Evolutionary conservation across 2,888 invertebrate genomes (phyloP), one percentile per base, ranked within the genome.

Genomic region (Drosophila multiciliata): DNA sequence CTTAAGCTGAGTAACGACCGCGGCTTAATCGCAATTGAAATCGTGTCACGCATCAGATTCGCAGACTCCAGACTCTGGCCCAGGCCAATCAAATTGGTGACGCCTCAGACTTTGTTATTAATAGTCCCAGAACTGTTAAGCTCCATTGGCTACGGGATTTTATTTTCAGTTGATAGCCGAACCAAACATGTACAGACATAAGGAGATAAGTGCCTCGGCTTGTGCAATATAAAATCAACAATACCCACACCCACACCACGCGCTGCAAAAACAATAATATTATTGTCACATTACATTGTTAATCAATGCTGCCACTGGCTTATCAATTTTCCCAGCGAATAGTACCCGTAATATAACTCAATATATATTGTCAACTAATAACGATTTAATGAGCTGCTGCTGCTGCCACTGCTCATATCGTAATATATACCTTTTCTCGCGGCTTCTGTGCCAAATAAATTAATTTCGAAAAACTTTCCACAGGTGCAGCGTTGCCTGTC

Each of bases 321-420:
- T 87, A 86, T 89, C 90, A 80, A 80, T 79, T 87, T 84, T 74
- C 87, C 82, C 84, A 87, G 83, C 73, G 42, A 57, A 12, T 29
- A 35, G 38, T 38, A 33, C 8, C 8, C 20, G 9, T 20, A 23
- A 29, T 29, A 29, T 29, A 20, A 49, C 26, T 49, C 20, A 8
- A 53, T 53, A 17, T 58, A 65, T 63, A 73, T 67, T 85, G 69
- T 67, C 66, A 73, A 58, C 55, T 80, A 83, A 82, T 84, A 81
- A 69, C 55, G 66, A 58, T 69, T 65, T 85, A 83, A 78, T 72
- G 78, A 74, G 69, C 68, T 81, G 53, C 61, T 65, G 70, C 62
- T 29, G 74, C 65, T 53, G 67, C 57, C 57, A 58, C 20, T 42
- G 5, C 15, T 26, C 36, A 52, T 48, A 36, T 40, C 52, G 29